Base-by-base conservation (phyloP, 2,888 invertebrate species). In the Toxonevra muliebris region DNA sequence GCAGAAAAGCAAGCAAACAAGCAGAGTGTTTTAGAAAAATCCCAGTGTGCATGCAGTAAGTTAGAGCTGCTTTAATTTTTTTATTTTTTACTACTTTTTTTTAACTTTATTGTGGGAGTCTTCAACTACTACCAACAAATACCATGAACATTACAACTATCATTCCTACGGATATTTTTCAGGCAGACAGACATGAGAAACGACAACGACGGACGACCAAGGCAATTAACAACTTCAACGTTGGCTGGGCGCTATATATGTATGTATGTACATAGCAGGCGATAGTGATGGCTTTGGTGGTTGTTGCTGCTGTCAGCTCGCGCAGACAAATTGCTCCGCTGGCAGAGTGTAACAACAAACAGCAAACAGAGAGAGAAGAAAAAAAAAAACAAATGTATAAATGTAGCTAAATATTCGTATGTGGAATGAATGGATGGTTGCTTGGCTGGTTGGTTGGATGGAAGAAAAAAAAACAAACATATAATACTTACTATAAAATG, bases 191-290 rank as follows among this genome's bases (percentile, higher is more conserved):
- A 30, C 30, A 30, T 30, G 30, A 30, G 30, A 30, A 30, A 30
- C 30, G 30, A 30, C 30, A 30, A 30, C 30, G 52, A 30, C 61
- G 72, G 75, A 75, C 73, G 74, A 79, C 73, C 76, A 73, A 61
- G 74, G 76, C 79, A 79, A 77, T 77, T 79, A 78, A 77, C 78
- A 79, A 78, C 78, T 76, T 76, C 77, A 79, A 76, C 78, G 75
- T 77, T 77, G 72, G 77, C 68, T 76, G 75, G 75, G 74, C 60
- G 48, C n/a, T 75, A 69, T 52, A 11, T 19, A 41, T 17, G 17
- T 17, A 48, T 75, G 67, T 52, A 11, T 19, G 19, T 17, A 13
- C 11, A 48, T n/a, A 53, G 42, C 66, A 65, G 69, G 66, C 48
- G 57, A 17, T n/a, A 58, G 19, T 19, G 50, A 52, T 30, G 30